A percentile compares a stretch with the other conserved stretches of the same genome.
Evolutionary conservation across 2,888 invertebrate genomes (phyloP).

Genomic region (Euplagia quadripunctaria): DNA sequence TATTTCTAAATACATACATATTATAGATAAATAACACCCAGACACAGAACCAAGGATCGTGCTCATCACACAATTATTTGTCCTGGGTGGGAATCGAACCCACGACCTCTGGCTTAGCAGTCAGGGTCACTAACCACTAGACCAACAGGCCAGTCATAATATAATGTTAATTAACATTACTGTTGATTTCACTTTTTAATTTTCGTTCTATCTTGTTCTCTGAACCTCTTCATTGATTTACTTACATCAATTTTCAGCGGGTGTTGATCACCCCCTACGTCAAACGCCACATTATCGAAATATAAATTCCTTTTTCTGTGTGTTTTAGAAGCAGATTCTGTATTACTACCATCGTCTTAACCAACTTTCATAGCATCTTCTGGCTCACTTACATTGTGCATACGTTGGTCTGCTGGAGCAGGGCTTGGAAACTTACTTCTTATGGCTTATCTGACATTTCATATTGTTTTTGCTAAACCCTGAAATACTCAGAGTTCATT

Average conservation of each 20-base stretch:
- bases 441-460: not conserved
- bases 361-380: not conserved
- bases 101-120: no score
- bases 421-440: not conserved
- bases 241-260: slow-evolving; percentile 4
- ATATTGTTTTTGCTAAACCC: not conserved
- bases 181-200: not conserved
- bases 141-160: no score
- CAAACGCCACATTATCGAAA: slow-evolving; percentile 6
- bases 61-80: no score
- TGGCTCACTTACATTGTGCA: not conserved
- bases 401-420: not conserved
- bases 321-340: not conserved
- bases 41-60: no score
- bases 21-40: no score
- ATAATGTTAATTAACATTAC: not conserved
- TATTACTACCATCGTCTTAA: not conserved
- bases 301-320: not conserved
- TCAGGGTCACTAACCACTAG: no score
- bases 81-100: no score
- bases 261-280: slow-evolving; percentile 25
- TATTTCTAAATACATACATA: no score
- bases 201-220: not conserved
- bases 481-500: not conserved
- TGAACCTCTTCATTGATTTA: not conserved